phyloP scores from a whole-genome alignment of 2,113 vertebrate genomes.

The Hyaena hyaena region DNA sequence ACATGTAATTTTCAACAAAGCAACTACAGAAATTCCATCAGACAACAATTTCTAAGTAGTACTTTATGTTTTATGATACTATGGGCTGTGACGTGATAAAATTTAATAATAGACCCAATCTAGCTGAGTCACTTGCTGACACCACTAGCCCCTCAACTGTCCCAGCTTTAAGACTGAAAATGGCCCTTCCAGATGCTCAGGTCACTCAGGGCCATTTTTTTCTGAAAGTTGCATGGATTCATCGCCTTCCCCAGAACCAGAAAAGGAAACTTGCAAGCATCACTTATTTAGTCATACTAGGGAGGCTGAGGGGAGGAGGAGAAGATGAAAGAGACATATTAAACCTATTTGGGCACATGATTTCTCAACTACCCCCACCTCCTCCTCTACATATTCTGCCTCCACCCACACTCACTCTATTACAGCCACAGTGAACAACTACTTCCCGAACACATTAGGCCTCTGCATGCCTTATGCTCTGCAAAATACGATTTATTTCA shows the following conservation, averaged over 20 bases:
- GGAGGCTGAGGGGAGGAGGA: neutral
- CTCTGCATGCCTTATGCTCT: neutral
- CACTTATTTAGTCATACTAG: constrained; percentile 58
- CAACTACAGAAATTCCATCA: neutral
- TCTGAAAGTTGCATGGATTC: neutral
- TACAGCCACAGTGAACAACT: neutral
- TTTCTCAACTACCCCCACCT: constrained; percentile 27
- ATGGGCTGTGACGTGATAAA: constrained; percentile 53
- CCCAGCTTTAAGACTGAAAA: neutral
- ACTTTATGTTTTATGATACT: constrained; percentile 29
- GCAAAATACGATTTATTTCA: neutral
- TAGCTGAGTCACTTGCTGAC: constrained; percentile 50
- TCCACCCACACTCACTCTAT: neutral
- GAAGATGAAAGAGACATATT: constrained; percentile 64
- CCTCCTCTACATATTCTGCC: neutral
- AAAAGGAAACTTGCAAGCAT: constrained; percentile 22
- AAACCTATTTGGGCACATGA: constrained; percentile 52
- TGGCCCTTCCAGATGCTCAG: constrained; percentile 11
- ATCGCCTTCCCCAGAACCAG: neutral
- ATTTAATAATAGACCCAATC: constrained; percentile 7
- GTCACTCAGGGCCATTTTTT: neutral
- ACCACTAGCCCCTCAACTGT: neutral
- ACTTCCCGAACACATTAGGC: neutral
- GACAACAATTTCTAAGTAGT: constrained; percentile 31
- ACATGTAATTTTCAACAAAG: neutral